Evolutionary conservation across 2,888 invertebrate species (phyloP).

Genomic region (Temnothorax unifasciatus): DNA sequence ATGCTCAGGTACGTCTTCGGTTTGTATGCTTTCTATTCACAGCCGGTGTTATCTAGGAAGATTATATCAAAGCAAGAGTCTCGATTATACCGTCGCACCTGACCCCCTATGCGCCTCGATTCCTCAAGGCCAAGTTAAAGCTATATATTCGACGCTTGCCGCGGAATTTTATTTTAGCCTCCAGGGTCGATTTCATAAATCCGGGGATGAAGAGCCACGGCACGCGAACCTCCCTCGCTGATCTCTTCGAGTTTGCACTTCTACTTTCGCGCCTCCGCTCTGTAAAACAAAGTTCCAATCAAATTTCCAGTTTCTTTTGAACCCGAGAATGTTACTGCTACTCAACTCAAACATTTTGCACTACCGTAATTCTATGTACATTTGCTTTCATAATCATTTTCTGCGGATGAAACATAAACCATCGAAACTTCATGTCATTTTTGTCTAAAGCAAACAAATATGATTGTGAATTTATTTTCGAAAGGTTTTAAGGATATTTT

Average conservation of each 20-base stretch:
- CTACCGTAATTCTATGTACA: not conserved
- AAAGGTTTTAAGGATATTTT: not conserved
- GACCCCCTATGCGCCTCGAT: constrained; percentile 22
- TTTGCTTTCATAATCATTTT: not conserved
- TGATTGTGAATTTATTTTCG: not conserved
- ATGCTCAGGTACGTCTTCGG: not conserved
- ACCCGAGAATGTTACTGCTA: not conserved
- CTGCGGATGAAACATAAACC: not conserved
- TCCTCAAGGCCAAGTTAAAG: constrained; percentile 48
- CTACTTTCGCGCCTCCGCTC: constrained; percentile 23
- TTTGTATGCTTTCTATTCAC: constrained; percentile 29
- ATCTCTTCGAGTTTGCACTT: constrained; percentile 29
- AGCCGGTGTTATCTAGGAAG: constrained; percentile 27
- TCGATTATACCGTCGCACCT: constrained; percentile 5
- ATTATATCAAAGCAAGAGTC: not conserved
- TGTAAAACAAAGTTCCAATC: constrained; percentile 30
- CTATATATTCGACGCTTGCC: not conserved
- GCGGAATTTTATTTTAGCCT: constrained; percentile 39
- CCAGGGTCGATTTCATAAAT: constrained; percentile 49
- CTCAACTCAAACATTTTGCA: not conserved
- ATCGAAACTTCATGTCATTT: not conserved
- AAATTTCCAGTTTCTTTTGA: constrained; percentile 14
- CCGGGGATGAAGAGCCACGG: constrained; percentile 34
- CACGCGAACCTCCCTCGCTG: constrained; percentile 32
- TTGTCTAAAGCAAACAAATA: not conserved